phyloP scores from a whole-genome alignment of 2,797 vertebrate species.

The Argya squamiceps region DNA sequence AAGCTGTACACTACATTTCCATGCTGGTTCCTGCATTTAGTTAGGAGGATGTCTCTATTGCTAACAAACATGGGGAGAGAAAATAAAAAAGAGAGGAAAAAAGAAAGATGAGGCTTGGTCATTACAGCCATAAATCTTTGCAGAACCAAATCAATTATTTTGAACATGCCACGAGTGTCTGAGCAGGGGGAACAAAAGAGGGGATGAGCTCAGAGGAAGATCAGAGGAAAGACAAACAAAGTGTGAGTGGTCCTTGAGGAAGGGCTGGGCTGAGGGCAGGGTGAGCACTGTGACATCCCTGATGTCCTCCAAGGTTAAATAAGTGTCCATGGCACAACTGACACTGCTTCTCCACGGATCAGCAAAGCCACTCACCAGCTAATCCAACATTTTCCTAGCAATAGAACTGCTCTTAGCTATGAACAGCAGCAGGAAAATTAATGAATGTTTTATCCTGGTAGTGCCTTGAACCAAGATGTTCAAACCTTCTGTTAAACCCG shows the following conservation, averaged over 20 bases:
- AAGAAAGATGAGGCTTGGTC: rapidly evolving
- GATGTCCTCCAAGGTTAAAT: neutral
- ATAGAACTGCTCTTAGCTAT: neutral
- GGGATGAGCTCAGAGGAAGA: neutral
- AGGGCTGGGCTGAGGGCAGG: neutral
- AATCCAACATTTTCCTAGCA: neutral
- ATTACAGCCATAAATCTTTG: neutral
- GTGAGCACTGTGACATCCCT: neutral
- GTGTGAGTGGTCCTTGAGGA: neutral
- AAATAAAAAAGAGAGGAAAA: rapidly evolving
- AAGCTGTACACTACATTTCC: neutral
- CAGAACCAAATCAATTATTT: neutral
- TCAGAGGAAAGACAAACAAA: neutral
- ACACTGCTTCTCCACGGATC: neutral
- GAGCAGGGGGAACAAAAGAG: neutral
- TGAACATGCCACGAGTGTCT: neutral
- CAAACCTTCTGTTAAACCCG: neutral
- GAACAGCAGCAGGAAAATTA: neutral
- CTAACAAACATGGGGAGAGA: rapidly evolving
- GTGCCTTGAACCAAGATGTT: neutral
- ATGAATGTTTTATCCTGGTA: neutral
- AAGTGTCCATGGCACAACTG: neutral
- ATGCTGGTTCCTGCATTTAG: neutral
- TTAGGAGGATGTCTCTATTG: neutral
- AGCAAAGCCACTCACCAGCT: neutral